Evolutionary conservation across 2,888 invertebrate genomes (phyloP).

Genomic region (Matsumyia berberina): DNA sequence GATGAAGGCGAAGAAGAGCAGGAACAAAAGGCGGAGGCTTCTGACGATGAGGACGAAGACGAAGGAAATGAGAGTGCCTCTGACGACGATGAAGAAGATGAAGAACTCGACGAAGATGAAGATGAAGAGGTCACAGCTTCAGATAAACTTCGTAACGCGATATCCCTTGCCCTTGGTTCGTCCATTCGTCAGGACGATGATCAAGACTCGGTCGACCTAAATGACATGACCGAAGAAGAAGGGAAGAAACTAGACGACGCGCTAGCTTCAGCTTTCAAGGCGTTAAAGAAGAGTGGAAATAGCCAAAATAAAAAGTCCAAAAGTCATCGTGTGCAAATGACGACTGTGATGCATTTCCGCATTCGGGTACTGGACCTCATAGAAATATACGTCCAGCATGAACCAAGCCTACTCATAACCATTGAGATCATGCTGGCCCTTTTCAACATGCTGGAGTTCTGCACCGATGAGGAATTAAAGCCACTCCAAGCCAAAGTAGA

Average conservation of each 20-base stretch:
- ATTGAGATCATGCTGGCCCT: slow-evolving; percentile 89
- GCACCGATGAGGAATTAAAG: slow-evolving; percentile 88
- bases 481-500: slow-evolving; percentile 88
- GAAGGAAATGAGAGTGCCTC: slow-evolving; percentile 75
- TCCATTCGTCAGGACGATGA: slow-evolving; percentile 86
- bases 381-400: slow-evolving; percentile 89
- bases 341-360: slow-evolving; percentile 89
- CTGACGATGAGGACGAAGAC: slow-evolving; percentile 84
- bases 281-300: slow-evolving; percentile 78
- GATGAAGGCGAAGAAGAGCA: slow-evolving; percentile 84
- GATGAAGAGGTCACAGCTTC: slow-evolving; percentile 88
- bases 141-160: slow-evolving; percentile 89
- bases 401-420: slow-evolving; percentile 88
- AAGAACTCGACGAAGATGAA: slow-evolving; percentile 84
- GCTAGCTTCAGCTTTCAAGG: slow-evolving; percentile 89
- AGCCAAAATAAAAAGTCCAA: slow-evolving; percentile 84
- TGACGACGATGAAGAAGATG: slow-evolving; percentile 82
- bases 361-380: slow-evolving; percentile 90
- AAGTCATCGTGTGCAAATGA: slow-evolving; percentile 87
- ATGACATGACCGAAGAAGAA: slow-evolving; percentile 91
- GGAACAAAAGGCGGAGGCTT: slow-evolving; percentile 81
- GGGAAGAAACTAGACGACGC: slow-evolving; percentile 90
- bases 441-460: slow-evolving; percentile 88
- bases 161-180: slow-evolving; percentile 87
- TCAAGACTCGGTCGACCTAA: slow-evolving; percentile 89